These are phyloP conservation scores for Agrilus planipennis DNA, from an alignment of 1,140 invertebrate genomes.

Conservation along the genomic window DNA sequence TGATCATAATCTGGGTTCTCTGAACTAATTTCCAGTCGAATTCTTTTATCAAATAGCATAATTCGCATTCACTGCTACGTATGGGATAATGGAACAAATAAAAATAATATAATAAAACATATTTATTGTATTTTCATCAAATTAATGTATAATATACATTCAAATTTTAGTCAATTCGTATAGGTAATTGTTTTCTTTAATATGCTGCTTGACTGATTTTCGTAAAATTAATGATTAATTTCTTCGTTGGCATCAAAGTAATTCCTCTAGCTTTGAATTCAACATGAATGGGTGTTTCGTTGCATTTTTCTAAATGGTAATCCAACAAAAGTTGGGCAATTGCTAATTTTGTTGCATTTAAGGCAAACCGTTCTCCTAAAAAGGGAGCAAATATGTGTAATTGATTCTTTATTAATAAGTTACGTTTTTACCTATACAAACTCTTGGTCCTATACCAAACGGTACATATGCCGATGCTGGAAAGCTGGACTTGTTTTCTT, in stretches of 20 bases:
- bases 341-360: conserved; percentile 18
- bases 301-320: conserved; percentile 6
- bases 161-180: too few species aligned
- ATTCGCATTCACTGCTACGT: too few species aligned
- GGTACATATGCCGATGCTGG: neutral
- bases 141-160: too few species aligned
- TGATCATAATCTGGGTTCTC: too few species aligned
- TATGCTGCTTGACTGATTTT: too few species aligned
- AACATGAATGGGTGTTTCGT: conserved; percentile 8
- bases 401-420: neutral
- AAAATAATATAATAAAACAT: too few species aligned
- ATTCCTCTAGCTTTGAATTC: conserved; percentile 6
- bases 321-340: conserved; percentile 11
- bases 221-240: too few species aligned
- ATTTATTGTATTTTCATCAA: too few species aligned
- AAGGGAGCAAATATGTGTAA: neutral
- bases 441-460: neutral
- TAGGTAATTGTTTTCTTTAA: too few species aligned
- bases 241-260: conserved; percentile 2
- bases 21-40: too few species aligned
- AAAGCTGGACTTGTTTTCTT: neutral
- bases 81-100: too few species aligned
- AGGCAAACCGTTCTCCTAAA: conserved; percentile 22
- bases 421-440: conserved; percentile 6
- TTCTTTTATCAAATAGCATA: too few species aligned